Evolutionary conservation across 64 coral and sea anemone genomes (phyloP), one percentile per base, ranked within the genome.

Genomic region (Stichodactyla helianthus): DNA sequence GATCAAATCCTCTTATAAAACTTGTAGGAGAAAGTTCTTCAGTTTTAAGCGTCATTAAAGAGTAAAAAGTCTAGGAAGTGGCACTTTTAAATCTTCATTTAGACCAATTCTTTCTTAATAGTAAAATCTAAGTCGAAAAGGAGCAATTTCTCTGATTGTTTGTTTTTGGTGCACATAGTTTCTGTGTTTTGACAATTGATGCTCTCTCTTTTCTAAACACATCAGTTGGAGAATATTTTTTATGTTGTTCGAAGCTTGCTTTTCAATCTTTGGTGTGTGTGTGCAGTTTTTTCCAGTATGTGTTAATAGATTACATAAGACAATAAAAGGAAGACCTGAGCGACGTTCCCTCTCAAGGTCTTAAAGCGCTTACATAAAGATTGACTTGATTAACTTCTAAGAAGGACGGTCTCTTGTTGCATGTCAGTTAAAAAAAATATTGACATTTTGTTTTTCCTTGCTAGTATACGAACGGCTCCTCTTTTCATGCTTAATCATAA

Each of bases 31-130:
- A 18, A 81, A 81, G 78, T 52, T 81, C 78, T 81, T 81, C 78
- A 81, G 15, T 81, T 81, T 53, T 81, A 20, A 81, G 78, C 78
- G 50, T 54, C 78, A 81, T 81, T 81, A 81, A 52, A 81, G 78
- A 52, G 78, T 5, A 20, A 81, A 81, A 81, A 81, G 78, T 81
- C 78, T 16, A 81, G 78, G 78, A 81, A 81, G 52, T 81, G 78
- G 78, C 78, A 74, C 78, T 81, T 81, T 81, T 81, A 81, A 54
- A 81, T 81, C 78, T 81, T 81, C 78, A 81, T 81, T 81, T 81
- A 81, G 78, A 52, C 52, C 19, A 54, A 81, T 51, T 81, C 52
- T 17, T 81, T 52, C 52, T 51, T 81, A 81, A 81, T 81, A 81
- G 51, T 22, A 81, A 81, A 79, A 53, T 81, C 52, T 74, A 74